Conservation (phyloP, 2,888 invertebrate species). For the Himalopsyche kuldschensis region DNA sequence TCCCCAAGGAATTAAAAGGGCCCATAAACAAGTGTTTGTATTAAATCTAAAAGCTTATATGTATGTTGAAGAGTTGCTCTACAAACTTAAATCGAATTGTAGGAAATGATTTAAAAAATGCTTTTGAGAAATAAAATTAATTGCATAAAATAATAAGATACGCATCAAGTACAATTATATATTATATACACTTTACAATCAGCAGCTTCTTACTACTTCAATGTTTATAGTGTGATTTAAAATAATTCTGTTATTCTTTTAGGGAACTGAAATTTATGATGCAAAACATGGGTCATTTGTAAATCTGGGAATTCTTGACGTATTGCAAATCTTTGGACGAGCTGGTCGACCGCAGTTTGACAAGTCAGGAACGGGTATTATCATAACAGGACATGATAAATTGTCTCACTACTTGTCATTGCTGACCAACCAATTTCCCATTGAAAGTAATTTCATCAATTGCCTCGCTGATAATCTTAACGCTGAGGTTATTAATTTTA, state of each 20-base stretch:
- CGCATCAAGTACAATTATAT: too few relatives aligned
- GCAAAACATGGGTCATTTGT: slow-evolving; percentile 92
- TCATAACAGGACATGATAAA: slow-evolving; percentile 91
- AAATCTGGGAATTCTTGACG: slow-evolving; percentile 95
- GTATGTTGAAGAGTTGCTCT: not conserved
- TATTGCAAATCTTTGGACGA: slow-evolving; percentile 96
- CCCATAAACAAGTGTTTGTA: too few relatives aligned
- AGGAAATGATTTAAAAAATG: not conserved
- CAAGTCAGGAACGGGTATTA: slow-evolving; percentile 89
- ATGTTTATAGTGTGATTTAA: not conserved
- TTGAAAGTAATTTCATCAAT: slow-evolving; percentile 94
- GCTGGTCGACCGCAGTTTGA: slow-evolving; percentile 99
- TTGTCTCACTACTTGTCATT: slow-evolving; percentile 90
- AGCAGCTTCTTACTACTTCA: too few relatives aligned
- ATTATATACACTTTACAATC: too few relatives aligned
- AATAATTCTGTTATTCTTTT: slow-evolving; percentile 40
- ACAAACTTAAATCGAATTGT: not conserved
- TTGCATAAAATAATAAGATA: too few relatives aligned
- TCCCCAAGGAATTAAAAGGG: too few relatives aligned
- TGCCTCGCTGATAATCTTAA: slow-evolving; percentile 95
- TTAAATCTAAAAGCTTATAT: not conserved
- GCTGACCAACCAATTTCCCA: slow-evolving; percentile 95
- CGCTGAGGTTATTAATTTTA: slow-evolving; percentile 74
- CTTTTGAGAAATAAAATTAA: not conserved
- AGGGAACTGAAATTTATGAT: slow-evolving; percentile 98